A percentile compares a stretch with the other conserved stretches of the same genome.
Conservation (phyloP, 2,888 invertebrate genomes). For the Salticus scenicus region DNA sequence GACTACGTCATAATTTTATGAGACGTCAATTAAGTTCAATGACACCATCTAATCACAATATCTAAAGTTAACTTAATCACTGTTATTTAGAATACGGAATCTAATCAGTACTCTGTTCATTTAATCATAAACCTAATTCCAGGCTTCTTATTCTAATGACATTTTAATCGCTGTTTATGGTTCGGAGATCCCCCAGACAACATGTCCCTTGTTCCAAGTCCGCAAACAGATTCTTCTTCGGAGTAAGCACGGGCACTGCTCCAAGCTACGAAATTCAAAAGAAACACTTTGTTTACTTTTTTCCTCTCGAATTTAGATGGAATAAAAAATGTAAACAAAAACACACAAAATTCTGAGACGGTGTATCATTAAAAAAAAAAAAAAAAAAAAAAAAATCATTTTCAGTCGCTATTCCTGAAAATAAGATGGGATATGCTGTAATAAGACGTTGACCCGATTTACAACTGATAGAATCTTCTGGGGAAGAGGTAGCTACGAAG, state of each 20-base stretch:
- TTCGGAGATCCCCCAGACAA: neutral
- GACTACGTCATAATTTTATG: no score
- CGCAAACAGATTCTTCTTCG: neutral
- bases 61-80: no score
- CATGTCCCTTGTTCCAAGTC: neutral
- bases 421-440: neutral
- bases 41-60: no score
- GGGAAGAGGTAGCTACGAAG: no score
- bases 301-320: neutral
- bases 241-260: neutral
- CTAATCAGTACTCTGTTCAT: neutral
- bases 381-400: slow-evolving; percentile 6
- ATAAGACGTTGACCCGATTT: slow-evolving; percentile 8
- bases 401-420: neutral
- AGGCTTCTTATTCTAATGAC: neutral
- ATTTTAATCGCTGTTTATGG: neutral
- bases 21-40: no score
- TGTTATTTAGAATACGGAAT: no score
- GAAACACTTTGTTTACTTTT: neutral
- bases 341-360: neutral
- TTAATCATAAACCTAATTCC: neutral
- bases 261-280: neutral
- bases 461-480: no score
- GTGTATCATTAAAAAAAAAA: no score
- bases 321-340: neutral